Base-by-base conservation (phyloP, 2,113 vertebrate species). In the Hippocampus barbouri region DNA sequence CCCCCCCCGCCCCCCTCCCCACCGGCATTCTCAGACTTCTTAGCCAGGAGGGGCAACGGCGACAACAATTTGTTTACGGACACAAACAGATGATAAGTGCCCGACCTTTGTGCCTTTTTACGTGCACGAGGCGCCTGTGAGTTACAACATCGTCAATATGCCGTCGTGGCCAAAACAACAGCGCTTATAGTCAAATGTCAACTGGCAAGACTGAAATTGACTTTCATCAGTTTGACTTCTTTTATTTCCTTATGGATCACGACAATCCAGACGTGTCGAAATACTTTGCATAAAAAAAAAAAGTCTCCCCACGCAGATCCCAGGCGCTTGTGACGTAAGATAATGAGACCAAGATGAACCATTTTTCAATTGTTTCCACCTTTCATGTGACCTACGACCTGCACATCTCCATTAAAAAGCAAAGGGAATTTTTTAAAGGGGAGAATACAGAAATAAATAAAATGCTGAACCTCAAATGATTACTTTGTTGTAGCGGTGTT, bases 51-150 rank as follows among this genome's bases (percentile, higher is more conserved):
- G n/a, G 23, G 43, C n/a, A 23, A 16, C 65, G 72, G 74, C 69
- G 69, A 69, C 85, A 85, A 78, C 76, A 86, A 74, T 85, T 81
- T 89, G 88, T 91, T 89, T 88, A 87, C 87, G 68, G 70, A 78
- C 73, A 80, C 83, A 86, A 79, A 86, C 43, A 62, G 70, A 76
- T 38, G 82, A 90, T 91, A 90, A 87, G 78, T 83, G 15, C 82
- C 67, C 78, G 79, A 90, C 87, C 89, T 91, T 91, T 89, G 90
- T 88, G 79, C 89, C 79, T 77, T 80, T 75, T 83, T 45, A 47
- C 7, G 43, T 27, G 43, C 64, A 72, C 80, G 79, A 66, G 70
- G 72, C 53, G 62, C 41, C 77, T 59, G 78, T 74, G 41, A 66
- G 23, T 66, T 66, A 47, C 73, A 86, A 76, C 80, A 82, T 74